These are phyloP conservation scores for Hozukius guyotensis DNA, from an alignment of 2,797 vertebrate genomes.

Conservation along the genomic window DNA sequence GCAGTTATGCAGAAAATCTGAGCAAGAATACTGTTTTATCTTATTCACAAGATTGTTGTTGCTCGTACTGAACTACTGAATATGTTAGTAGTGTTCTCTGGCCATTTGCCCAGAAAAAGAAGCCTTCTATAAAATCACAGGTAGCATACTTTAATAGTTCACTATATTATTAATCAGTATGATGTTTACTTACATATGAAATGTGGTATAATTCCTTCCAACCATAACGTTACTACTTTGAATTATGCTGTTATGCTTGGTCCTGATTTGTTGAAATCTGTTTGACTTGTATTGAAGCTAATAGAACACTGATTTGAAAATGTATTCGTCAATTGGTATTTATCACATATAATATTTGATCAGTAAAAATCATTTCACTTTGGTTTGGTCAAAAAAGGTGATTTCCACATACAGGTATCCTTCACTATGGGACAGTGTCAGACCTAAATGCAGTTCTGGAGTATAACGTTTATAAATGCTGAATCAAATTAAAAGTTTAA, in stretches of 20 bases:
- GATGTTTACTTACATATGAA: background rate
- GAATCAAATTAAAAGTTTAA: too few species aligned
- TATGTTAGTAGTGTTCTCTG: background rate
- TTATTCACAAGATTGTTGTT: background rate
- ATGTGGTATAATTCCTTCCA: background rate
- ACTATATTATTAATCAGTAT: too few species aligned
- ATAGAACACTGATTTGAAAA: background rate
- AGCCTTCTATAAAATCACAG: background rate
- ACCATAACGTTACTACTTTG: background rate
- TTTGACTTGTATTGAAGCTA: background rate
- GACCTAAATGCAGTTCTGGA: too few species aligned
- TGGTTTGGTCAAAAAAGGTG: too few species aligned
- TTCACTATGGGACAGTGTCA: too few species aligned
- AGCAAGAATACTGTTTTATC: background rate
- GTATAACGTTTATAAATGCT: fast-evolving
- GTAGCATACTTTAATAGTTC: background rate
- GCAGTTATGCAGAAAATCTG: background rate
- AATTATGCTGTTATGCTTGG: background rate
- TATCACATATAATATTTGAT: too few species aligned
- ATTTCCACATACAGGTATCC: too few species aligned
- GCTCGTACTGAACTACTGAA: background rate
- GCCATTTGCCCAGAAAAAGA: background rate
- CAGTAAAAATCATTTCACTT: too few species aligned
- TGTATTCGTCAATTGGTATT: too few species aligned
- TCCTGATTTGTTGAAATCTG: background rate